phyloP scores from a whole-genome alignment of 2,797 vertebrate genomes.

The Urosaurus nigricauda region DNA sequence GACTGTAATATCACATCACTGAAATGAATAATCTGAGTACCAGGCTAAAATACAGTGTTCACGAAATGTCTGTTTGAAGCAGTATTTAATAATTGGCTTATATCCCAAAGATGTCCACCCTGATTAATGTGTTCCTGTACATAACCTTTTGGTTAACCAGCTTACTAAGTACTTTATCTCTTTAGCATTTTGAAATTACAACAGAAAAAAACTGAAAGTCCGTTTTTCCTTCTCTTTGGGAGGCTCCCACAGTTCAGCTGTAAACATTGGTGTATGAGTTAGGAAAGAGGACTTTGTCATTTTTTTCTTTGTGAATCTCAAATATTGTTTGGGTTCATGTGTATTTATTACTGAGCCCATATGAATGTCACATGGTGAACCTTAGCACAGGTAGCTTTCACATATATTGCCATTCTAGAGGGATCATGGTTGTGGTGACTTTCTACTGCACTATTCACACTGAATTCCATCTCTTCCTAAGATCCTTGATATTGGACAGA shows the following conservation, averaged over 20 bases:
- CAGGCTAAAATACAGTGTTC: conserved; percentile 60
- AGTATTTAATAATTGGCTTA: conserved; percentile 60
- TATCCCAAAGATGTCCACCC: conserved; percentile 65
- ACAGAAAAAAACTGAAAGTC: conserved; percentile 61
- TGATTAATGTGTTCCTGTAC: conserved; percentile 54
- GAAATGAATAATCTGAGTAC: conserved; percentile 59
- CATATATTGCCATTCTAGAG: not conserved
- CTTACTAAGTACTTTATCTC: conserved; percentile 50
- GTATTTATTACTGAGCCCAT: not conserved
- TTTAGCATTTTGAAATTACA: conserved; percentile 69
- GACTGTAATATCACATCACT: conserved; percentile 25
- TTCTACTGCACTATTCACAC: not conserved
- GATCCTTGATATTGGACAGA: not conserved
- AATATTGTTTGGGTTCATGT: not conserved
- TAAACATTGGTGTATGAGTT: conserved; percentile 42
- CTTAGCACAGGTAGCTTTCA: not conserved
- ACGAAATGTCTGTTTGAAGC: conserved; percentile 67
- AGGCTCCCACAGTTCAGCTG: conserved; percentile 51
- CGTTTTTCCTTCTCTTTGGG: conserved; percentile 57
- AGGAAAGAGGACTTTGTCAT: conserved; percentile 36
- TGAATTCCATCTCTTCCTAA: not conserved
- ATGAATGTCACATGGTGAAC: not conserved
- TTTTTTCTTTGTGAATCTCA: not conserved
- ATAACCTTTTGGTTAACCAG: conserved; percentile 70
- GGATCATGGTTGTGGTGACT: not conserved